Percentiles rank a stretch among this genome's conserved stretches.
These are phyloP conservation scores for Anguilla obscura DNA, from an alignment of 2,797 vertebrate genomes.

Conservation along the genomic window DNA sequence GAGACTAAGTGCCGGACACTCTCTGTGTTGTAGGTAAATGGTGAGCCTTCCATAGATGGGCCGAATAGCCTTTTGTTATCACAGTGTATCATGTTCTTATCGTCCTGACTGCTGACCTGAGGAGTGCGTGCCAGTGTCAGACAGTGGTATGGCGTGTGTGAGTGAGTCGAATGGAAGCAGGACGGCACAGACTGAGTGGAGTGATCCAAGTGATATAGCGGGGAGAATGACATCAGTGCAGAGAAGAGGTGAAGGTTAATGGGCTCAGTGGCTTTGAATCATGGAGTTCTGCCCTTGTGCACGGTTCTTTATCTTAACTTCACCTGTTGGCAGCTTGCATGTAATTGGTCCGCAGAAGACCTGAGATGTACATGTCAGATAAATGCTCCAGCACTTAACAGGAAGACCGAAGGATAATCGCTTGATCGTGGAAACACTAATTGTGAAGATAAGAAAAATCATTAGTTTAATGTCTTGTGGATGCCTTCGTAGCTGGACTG, in stretches of 20 bases:
- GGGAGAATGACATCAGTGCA: background rate
- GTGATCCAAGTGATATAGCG: background rate
- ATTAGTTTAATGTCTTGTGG: background rate
- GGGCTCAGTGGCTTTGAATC: background rate
- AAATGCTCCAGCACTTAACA: background rate
- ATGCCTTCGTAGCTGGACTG: background rate
- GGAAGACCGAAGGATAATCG: background rate
- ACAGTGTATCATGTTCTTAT: background rate
- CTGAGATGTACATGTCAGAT: background rate
- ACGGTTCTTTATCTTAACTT: background rate
- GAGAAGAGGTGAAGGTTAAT: background rate
- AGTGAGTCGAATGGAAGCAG: background rate
- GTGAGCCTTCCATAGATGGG: background rate
- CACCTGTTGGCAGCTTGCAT: background rate
- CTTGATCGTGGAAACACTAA: background rate
- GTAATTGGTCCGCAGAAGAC: background rate
- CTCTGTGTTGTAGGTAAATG: background rate
- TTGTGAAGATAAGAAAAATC: background rate
- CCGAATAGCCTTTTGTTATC: background rate
- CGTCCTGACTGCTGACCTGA: background rate
- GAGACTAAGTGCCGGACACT: background rate
- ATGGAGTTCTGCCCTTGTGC: background rate
- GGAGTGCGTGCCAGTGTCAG: background rate
- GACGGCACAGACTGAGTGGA: background rate
- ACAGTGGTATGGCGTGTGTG: background rate